phyloP scores from a whole-genome alignment of 2,113 vertebrate genomes.

The Synchiropus splendidus region DNA sequence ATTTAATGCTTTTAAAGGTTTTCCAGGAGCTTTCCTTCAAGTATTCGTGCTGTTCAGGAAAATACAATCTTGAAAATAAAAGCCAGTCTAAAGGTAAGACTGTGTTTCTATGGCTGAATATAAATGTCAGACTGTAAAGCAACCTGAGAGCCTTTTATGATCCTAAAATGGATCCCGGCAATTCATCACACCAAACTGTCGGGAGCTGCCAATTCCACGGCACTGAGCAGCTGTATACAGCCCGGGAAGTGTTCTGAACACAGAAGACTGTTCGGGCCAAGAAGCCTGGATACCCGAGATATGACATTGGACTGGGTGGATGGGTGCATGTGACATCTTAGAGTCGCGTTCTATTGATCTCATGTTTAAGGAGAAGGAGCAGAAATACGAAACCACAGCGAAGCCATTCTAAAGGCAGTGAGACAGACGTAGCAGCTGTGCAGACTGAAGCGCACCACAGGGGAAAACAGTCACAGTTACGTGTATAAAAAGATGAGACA shows the following conservation, averaged over 20 bases:
- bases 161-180: slow-evolving; percentile 20
- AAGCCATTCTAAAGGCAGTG: too few relatives aligned
- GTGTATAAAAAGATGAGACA: too few relatives aligned
- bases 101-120: slow-evolving; percentile 18
- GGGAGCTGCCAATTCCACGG: slow-evolving; percentile 19
- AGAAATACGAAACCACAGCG: slow-evolving; percentile 16
- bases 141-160: slow-evolving; percentile 2
- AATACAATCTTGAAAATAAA: slow-evolving; percentile 25
- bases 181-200: slow-evolving; percentile 17
- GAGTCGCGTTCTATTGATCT: slow-evolving; percentile 15
- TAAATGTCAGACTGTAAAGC: slow-evolving; percentile 22
- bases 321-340: slow-evolving; percentile 11
- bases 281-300: slow-evolving; percentile 20
- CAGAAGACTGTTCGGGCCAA: slow-evolving; percentile 7
- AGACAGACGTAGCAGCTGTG: too few relatives aligned
- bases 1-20: too few relatives aligned
- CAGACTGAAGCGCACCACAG: too few relatives aligned
- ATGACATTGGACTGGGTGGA: slow-evolving; percentile 15
- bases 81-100: slow-evolving; percentile 23
- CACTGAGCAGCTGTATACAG: slow-evolving; percentile 2
- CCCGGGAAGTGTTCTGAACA: slow-evolving; percentile 1
- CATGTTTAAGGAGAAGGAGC: slow-evolving; percentile 5
- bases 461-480: too few relatives aligned
- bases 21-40: too few relatives aligned
- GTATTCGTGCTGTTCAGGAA: too few relatives aligned